Base-by-base conservation (phyloP, 2,797 vertebrate species). In the Pipistrellus nathusii region DNA sequence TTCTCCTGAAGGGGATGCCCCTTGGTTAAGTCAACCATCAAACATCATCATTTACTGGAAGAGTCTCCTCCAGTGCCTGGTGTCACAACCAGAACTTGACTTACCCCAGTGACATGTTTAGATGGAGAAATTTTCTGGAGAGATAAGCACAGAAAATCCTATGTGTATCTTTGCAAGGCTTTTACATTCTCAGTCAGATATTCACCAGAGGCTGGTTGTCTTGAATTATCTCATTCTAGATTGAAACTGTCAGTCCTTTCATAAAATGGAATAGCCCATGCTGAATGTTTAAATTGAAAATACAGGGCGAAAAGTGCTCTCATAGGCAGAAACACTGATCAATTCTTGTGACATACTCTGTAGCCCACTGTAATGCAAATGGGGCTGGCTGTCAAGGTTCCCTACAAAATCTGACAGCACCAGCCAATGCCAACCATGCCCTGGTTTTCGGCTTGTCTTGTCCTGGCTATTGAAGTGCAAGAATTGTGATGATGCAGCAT, bases 271-370 rank as follows among this genome's bases (percentile, higher is more conserved):
- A 94, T 88, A 93, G 86, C 96, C 80, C 95, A 77, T 25, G 86
- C 87, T 68, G 78, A 97, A 96, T 96, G 95, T 95, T 95, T 92
- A 94, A 97, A 96, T 75, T 96, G 68, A 83, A 95, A 92, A 96
- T 95, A 94, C 88, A 69, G 93, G 32, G 23, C 4, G 27, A 90
- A 76, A 41, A 82, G 15, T 48, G 91, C 41, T 95, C 94, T 95
- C 77, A 89, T 94, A 96, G 21, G 35, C 85, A 72, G 93, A 96
- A 85, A 83, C 59, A 88, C 76, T 83, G 81, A 57, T 95, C 93
- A 93, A 96, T 84, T 94, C 62, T 30, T 85, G 8, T 83, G 90
- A 96, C 89, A 73, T 76, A 95, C 91, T 48, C 46, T 90, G 21
- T 88, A 96, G 91, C 69, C 76, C 44, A 76, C 5, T 64, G 76